Evolutionary conservation across 1,140 invertebrate genomes (phyloP), one percentile per base, ranked within the genome.

Genomic region (Danaus melanippus): DNA sequence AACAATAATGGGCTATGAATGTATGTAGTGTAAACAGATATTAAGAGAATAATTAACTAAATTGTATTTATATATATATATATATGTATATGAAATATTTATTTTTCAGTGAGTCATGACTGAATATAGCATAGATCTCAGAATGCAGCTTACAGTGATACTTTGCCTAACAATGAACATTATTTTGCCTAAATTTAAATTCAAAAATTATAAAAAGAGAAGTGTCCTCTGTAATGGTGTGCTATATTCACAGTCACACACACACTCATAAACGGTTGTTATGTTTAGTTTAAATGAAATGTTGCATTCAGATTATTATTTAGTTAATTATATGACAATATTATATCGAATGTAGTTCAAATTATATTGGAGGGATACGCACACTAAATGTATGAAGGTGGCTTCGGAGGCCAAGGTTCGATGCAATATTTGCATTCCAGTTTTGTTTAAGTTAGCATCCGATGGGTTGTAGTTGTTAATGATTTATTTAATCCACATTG

Each of bases 361-460:
- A 86, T 64, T 55, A 75, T 73, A 76, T 79, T 64, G 76, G 73
- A 84, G 84, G 62, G 77, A 85, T 79, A 84, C 84, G 84, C 84
- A 86, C 84, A 86, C 71, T 66, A 70, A 67, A 72, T 64, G 50
- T 66, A 65, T 42, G 67, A 15, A 3, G 67, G 68, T 69, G 70
- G 69, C 66, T 58, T 56, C 45, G 50, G 60, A 76, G 79, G 76
- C 76, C 78, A 69, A 84, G 79, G 82, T 81, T 71, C 76, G 78
- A 83, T 86, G 84, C 84, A 86, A 86, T 86, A 85, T 72, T 77
- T 84, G 84, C 84, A 86, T 86, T 86, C 84, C 84, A 86, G 66
- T 82, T 84, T 73, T 85, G 74, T 85, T 74, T 79, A 80, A 79
- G 77, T 81, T 82, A 82, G 75, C 79, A 72, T 74, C 74, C 62